Evolutionary conservation across 2,888 invertebrate species (phyloP).

Genomic region (Lumbricus terrestris): DNA sequence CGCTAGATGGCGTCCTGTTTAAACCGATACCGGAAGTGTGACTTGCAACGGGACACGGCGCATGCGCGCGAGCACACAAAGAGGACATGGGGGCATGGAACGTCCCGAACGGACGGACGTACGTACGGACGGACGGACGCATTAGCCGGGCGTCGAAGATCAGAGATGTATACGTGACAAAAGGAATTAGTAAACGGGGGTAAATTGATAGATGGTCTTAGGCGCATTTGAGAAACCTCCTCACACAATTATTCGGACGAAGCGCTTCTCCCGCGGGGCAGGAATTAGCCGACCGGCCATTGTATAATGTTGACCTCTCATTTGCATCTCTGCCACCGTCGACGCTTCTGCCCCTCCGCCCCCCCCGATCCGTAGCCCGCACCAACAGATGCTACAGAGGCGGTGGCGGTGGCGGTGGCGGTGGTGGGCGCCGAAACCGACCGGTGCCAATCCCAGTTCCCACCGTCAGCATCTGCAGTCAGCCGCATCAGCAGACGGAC

Average conservation of each 20-base stretch:
- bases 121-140: neutral
- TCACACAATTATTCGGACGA: neutral
- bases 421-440: conserved; percentile 11
- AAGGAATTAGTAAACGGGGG: neutral
- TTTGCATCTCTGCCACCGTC: conserved; percentile 13
- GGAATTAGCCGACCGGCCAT: conserved; percentile 13
- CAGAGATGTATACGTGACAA: conserved; percentile 13
- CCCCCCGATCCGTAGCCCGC: neutral
- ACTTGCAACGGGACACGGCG: neutral
- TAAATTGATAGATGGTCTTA: conserved; percentile 18
- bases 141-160: conserved; percentile 5
- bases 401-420: too few relatives aligned
- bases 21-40: neutral
- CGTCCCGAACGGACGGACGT: neutral
- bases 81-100: neutral
- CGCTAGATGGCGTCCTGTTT: neutral
- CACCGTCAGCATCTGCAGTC: neutral
- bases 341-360: neutral
- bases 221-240: conserved; percentile 4
- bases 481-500: neutral
- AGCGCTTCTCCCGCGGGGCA: conserved; percentile 11
- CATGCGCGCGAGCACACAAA: conserved; percentile 3
- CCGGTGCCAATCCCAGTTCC: conserved; percentile 9
- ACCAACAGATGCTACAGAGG: neutral
- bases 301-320: conserved; percentile 16